A percentile compares a stretch with the other conserved stretches of the same genome.
These are phyloP conservation scores for Diarsia dahlii DNA, from an alignment of 2,888 invertebrate genomes.

Conservation along the genomic window DNA sequence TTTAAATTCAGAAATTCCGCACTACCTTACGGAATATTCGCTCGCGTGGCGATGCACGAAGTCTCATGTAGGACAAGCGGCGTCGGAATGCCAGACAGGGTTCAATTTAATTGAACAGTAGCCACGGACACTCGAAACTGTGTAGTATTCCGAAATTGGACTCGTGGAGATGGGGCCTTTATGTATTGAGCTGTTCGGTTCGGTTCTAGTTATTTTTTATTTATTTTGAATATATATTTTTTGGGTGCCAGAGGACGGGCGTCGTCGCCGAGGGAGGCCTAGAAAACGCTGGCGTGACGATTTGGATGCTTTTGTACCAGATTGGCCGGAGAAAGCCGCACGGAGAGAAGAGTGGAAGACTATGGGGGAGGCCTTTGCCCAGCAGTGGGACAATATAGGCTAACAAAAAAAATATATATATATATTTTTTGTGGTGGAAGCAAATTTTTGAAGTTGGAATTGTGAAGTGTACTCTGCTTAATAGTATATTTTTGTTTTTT, in stretches of 20 bases:
- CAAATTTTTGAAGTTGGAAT: background rate
- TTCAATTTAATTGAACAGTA: constrained; percentile 75
- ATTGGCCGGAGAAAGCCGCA: no score
- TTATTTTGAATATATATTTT: constrained; percentile 18
- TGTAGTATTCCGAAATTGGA: constrained; percentile 69
- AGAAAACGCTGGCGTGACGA: no score
- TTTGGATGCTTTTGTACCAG: no score
- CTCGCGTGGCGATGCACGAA: constrained; percentile 53
- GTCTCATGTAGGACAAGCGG: constrained; percentile 58
- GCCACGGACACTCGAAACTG: constrained; percentile 65
- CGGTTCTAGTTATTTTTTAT: background rate
- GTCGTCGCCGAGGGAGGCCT: no score
- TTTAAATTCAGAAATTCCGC: constrained; percentile 59
- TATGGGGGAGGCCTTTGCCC: no score
- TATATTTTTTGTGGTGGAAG: constrained; percentile 10
- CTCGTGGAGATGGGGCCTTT: constrained; percentile 33
- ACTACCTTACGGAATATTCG: constrained; percentile 56
- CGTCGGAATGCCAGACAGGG: constrained; percentile 58
- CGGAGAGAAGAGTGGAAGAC: no score
- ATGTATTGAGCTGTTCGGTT: constrained; percentile 28
- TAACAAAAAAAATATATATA: no score
- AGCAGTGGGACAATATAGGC: no score
- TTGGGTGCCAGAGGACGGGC: no score
- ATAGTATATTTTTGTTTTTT: no score
- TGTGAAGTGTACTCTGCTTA: background rate